Base-by-base conservation (phyloP, 1,140 invertebrate genomes). In the Polyergus mexicanus region DNA sequence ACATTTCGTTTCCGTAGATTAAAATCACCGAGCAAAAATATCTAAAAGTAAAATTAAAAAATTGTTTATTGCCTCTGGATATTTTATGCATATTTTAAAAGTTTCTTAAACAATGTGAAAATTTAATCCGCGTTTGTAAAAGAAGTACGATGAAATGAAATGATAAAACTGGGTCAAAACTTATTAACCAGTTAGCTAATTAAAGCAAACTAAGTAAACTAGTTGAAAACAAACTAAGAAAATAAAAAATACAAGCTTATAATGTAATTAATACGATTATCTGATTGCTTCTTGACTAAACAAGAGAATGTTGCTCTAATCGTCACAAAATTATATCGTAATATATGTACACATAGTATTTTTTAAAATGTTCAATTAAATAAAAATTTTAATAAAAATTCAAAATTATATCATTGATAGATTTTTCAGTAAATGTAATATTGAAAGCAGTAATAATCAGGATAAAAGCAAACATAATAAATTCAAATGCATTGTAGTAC, bases 401-500 rank as follows among this genome's bases (percentile, higher is more conserved):
- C 4, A 47, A 3, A 47, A 16, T 47, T 47, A 47, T 16, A 44
- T 44, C 13, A 13, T 13, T 13, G 11, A 44, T 44, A 11, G 11
- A 44, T 38, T 25, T 41, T 62, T 41, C 16, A 60, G 2, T 0
- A n/a, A 76, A 76, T 41, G 6, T 6, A 44, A 19, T 25, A 44
- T 69, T 54, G 5, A 22, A 22, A 51, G 13, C 4, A 32, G 7
- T 28, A 28, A 28, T 28, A 28, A 28, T 28, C 25, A 28, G 7
- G 0, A 38, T 41, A 7, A 56, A 16, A 74, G n/a, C 22, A 75
- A 38, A 7, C 3, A 38, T 25, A 75, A 47, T 47, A 3, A 47
- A 75, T 38, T 75, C 72, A 56, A 58, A 16, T 38, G 32, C 6
- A 58, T n/a, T 58, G n/a, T n/a, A n/a, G n/a, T n/a, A n/a, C 16